Conservation (phyloP, 2,113 vertebrate species). For the Neomonachus schauinslandi region DNA sequence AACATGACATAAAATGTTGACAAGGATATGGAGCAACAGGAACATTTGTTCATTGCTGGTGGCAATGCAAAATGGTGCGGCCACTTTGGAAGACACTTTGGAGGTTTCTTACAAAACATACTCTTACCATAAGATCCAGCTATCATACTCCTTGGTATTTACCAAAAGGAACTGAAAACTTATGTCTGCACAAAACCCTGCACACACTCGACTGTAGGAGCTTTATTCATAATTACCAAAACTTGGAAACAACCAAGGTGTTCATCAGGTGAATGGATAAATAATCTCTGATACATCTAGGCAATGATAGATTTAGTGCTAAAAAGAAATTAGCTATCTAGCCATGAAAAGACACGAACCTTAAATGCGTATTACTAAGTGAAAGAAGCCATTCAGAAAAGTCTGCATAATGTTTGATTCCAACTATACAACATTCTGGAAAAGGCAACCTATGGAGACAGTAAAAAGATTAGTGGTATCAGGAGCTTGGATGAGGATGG, state of each 20-base stretch:
- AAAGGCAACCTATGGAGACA: background rate
- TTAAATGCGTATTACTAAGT: background rate
- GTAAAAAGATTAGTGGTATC: background rate
- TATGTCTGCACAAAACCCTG: background rate
- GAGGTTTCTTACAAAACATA: background rate
- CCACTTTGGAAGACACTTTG: background rate
- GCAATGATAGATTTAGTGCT: background rate
- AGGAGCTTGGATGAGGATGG: background rate
- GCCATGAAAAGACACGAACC: background rate
- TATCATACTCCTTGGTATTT: no score
- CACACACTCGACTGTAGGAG: background rate
- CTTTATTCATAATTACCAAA: background rate
- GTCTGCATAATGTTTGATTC: background rate
- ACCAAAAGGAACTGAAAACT: background rate
- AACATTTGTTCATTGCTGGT: background rate
- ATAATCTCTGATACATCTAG: background rate
- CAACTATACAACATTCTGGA: background rate
- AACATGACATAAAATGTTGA: background rate
- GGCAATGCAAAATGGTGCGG: background rate
- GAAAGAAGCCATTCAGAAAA: background rate
- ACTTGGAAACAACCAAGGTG: background rate
- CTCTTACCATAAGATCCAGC: background rate
- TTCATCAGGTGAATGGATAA: background rate
- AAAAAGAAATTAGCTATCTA: background rate
- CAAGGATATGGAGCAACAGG: background rate